Base-by-base conservation (phyloP, 2,888 invertebrate genomes). In the Holacanthella duospinosa region DNA sequence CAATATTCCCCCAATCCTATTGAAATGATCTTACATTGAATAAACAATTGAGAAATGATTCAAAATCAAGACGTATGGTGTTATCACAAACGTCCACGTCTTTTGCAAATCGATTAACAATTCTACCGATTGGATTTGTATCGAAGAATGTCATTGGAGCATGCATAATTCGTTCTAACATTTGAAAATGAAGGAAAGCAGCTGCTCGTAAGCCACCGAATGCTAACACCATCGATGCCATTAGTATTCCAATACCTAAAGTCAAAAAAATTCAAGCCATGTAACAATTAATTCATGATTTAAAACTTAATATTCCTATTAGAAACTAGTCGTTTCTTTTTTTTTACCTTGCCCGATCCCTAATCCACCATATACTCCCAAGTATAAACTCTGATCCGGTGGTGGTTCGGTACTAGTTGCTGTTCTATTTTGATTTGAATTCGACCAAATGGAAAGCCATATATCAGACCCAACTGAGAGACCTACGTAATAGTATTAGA, bases 121-220 rank as follows among this genome's bases (percentile, higher is more conserved):
- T 83, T 76, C 89, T 82, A 77, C 89, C 88, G 69, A 85, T 80
- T 67, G 89, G 88, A 74, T 88, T 89, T 73, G 87, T 85, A 79
- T 89, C 88, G 82, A 85, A 88, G 82, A 87, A 88, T 76, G 84
- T 83, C 80, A 82, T 79, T 64, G 87, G 86, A 73, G 84, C 83
- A 76, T 83, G 81, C 74, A 89, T 78, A 75, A 86, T 82, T 75
- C 84, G 82, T 71, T 75, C 77, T 73, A 88, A 81, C 77, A 87
- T 80, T 72, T 79, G 79, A 74, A 80, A 78, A 80, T 88, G 88
- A 75, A 88, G 81, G 74, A 79, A 77, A 75, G 80, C 78, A 65
- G 85, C 83, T 63, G 86, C 85, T 69, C 79, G 77, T 71, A 86
- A 76, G 66, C 82, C 79, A 66, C 78, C 78, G 66, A 77, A 66